A percentile compares a stretch with the other conserved stretches of the same genome.
phyloP scores from a whole-genome alignment of 2,113 vertebrate species.

The Pan paniscus region DNA sequence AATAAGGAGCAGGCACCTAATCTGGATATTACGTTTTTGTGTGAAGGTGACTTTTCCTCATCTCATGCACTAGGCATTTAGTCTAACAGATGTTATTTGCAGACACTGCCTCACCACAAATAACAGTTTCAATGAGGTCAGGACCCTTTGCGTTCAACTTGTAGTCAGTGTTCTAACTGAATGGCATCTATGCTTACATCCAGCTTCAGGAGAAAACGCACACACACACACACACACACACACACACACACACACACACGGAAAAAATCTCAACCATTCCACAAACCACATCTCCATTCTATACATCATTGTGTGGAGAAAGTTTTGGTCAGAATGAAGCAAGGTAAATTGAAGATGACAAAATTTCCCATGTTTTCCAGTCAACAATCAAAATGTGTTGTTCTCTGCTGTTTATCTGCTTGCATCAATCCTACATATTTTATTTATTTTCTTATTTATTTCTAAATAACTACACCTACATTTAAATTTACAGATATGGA shows the following conservation, averaged over 20 bases:
- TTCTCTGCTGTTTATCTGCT: neutral
- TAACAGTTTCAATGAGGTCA: constrained; percentile 77
- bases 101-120: constrained; percentile 71
- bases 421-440: constrained; percentile 44
- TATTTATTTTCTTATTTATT: constrained; percentile 76
- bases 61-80: constrained; percentile 58
- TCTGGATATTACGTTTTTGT: constrained; percentile 62
- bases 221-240: too few species aligned
- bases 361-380: constrained; percentile 70
- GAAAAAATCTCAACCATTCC: constrained; percentile 62
- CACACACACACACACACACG: too few species aligned
- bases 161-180: constrained; percentile 75
- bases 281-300: constrained; percentile 72
- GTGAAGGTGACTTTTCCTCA: constrained; percentile 54
- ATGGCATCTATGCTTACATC: constrained; percentile 78
- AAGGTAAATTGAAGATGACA: constrained; percentile 78
- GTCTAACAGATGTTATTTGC: constrained; percentile 72
- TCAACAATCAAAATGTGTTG: constrained; percentile 53
- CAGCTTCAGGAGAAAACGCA: constrained; percentile 69
- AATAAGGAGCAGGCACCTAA: constrained; percentile 41
- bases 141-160: constrained; percentile 59
- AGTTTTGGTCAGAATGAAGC: constrained; percentile 77
- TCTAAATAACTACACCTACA: constrained; percentile 59
- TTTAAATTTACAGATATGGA: constrained; percentile 66
- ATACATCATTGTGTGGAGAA: constrained; percentile 78